Evolutionary conservation across 1,140 invertebrate species (phyloP).

Genomic region (Macrosteles quadrilineatus): DNA sequence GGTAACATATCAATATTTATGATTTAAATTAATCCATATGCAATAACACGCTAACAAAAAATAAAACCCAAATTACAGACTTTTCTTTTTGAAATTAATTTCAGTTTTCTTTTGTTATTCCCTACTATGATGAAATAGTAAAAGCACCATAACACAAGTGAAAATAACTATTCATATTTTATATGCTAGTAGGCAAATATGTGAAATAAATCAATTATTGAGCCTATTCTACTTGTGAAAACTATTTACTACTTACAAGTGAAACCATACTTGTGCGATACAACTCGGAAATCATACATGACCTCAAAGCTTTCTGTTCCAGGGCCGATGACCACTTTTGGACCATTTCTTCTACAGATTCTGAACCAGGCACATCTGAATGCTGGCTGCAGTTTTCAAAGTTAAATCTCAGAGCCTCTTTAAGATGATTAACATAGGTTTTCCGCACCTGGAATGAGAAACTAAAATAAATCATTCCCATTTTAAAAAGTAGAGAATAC

Average conservation of each 20-base stretch:
- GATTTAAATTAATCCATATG: too few species aligned
- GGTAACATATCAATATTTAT: too few species aligned
- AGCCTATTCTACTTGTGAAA: too few species aligned
- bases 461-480: not conserved
- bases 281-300: slow-evolving; percentile 37
- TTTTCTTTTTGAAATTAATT: too few species aligned
- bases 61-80: too few species aligned
- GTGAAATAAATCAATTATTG: too few species aligned
- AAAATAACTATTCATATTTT: too few species aligned
- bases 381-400: not conserved
- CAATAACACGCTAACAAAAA: too few species aligned
- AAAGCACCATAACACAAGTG: too few species aligned
- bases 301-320: slow-evolving; percentile 39
- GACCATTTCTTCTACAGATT: not conserved
- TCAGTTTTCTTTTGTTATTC: too few species aligned
- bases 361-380: not conserved
- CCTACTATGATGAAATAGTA: too few species aligned
- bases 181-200: too few species aligned
- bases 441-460: not conserved
- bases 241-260: slow-evolving; percentile 31
- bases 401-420: not conserved
- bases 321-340: slow-evolving; percentile 33
- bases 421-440: slow-evolving; percentile 7
- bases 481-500: not conserved
- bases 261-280: slow-evolving; percentile 36